A percentile compares a stretch with the other conserved stretches of the same genome.
phyloP scores from a whole-genome alignment of 2,888 invertebrate genomes.

The Eucera pruinosa region DNA sequence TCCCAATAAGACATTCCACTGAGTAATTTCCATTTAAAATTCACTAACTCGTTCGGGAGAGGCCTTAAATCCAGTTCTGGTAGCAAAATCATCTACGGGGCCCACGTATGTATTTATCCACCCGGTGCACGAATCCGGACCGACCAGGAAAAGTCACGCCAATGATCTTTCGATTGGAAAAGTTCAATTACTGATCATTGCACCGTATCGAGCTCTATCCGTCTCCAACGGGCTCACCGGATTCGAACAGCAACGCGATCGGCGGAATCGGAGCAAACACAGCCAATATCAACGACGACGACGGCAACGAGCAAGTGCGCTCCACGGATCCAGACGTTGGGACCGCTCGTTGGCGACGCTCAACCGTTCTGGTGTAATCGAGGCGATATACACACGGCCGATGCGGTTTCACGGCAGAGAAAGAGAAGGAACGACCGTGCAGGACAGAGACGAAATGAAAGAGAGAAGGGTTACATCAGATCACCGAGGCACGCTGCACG shows the following conservation, averaged over 20 bases:
- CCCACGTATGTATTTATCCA: conserved; percentile 4
- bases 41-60: not conserved
- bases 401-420: conserved; percentile 69
- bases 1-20: not conserved
- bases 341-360: conserved; percentile 68
- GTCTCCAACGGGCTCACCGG: conserved; percentile 15
- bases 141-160: conserved; percentile 1
- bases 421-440: conserved; percentile 50
- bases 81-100: not conserved
- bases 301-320: conserved; percentile 61
- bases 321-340: conserved; percentile 65
- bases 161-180: conserved; percentile 1
- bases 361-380: conserved; percentile 69
- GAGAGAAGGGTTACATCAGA: conserved; percentile 71
- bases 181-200: conserved; percentile 1
- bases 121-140: conserved; percentile 5
- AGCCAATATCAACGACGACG: conserved; percentile 51
- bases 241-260: conserved; percentile 29
- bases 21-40: not conserved
- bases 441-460: conserved; percentile 43
- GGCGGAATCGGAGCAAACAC: conserved; percentile 20
- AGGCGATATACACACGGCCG: conserved; percentile 67
- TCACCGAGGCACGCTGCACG: conserved; percentile 53
- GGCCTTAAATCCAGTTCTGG: conserved; percentile 10
- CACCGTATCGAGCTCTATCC: not conserved